These are phyloP conservation scores for Tetraodon nigroviridis DNA, from an alignment of 2,113 vertebrate genomes.

Conservation along the genomic window DNA sequence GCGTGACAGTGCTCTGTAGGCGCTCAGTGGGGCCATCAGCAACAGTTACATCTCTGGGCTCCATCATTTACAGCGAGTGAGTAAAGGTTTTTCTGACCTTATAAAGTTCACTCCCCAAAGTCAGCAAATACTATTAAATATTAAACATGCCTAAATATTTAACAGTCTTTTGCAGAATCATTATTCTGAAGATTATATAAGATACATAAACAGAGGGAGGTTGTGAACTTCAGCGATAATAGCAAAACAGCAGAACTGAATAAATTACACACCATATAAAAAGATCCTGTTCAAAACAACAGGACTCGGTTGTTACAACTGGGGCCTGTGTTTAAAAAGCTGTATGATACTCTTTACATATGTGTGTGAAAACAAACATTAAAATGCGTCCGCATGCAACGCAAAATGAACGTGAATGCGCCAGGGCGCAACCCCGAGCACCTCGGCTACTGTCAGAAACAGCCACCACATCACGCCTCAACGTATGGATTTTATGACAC, in stretches of 20 bases:
- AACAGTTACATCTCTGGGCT: constrained; percentile 3
- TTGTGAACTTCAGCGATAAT: constrained; percentile 31
- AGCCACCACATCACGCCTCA: neutral
- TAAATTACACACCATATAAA: constrained; percentile 7
- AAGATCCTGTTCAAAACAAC: neutral
- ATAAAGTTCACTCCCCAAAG: constrained; percentile 51
- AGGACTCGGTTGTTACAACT: neutral
- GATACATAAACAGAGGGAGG: constrained; percentile 33
- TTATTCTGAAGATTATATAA: constrained; percentile 53
- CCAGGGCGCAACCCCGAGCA: neutral
- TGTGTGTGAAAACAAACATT: constrained; percentile 4
- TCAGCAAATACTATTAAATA: constrained; percentile 61
- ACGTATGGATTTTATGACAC: neutral
- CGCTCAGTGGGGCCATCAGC: neutral
- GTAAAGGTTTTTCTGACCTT: constrained; percentile 2
- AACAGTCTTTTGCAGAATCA: constrained; percentile 44
- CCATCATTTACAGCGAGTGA: constrained; percentile 3
- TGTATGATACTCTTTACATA: neutral
- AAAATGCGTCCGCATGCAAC: neutral
- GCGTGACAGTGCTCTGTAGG: constrained; percentile 7
- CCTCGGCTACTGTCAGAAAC: neutral
- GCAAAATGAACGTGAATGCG: neutral
- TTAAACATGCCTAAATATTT: constrained; percentile 60
- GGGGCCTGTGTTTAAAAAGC: constrained; percentile 15
- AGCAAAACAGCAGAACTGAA: constrained; percentile 22